Evolutionary conservation across 2,888 invertebrate species (phyloP).

Genomic region (Scrobipalpa costella): DNA sequence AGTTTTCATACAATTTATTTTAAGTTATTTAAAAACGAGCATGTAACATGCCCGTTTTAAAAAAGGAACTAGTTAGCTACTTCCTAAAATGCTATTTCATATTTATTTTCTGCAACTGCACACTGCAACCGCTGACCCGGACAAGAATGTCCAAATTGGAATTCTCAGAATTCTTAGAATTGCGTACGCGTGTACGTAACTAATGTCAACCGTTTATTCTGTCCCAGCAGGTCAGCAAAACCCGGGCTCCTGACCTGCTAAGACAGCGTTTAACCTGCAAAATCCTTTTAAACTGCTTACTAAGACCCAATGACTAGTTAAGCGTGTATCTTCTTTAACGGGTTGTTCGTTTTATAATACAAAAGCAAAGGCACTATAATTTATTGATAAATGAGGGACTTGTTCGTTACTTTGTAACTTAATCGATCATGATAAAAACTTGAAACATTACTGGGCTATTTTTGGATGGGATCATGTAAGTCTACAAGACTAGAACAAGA

Average conservation of each 20-base stretch:
- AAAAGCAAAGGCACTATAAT: too few species aligned
- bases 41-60: too few species aligned
- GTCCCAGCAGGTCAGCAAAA: constrained; percentile 44
- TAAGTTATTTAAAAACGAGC: too few species aligned
- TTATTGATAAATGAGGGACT: too few species aligned
- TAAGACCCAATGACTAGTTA: neutral
- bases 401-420: too few species aligned
- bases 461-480: too few species aligned
- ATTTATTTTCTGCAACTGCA: neutral
- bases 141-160: constrained; percentile 17
- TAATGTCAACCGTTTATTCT: constrained; percentile 36
- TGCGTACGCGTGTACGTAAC: constrained; percentile 24
- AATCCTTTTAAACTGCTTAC: constrained; percentile 45
- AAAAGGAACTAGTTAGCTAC: too few species aligned
- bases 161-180: constrained; percentile 17
- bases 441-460: too few species aligned
- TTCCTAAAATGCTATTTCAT: neutral
- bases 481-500: too few species aligned
- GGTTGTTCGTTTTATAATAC: neutral
- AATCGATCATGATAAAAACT: too few species aligned
- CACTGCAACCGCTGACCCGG: constrained; percentile 16
- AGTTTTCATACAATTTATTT: too few species aligned
- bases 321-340: neutral
- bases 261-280: constrained; percentile 47
- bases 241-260: constrained; percentile 33